Conservation (phyloP, 2,113 vertebrate species). For the Dascyllus trimaculatus region DNA sequence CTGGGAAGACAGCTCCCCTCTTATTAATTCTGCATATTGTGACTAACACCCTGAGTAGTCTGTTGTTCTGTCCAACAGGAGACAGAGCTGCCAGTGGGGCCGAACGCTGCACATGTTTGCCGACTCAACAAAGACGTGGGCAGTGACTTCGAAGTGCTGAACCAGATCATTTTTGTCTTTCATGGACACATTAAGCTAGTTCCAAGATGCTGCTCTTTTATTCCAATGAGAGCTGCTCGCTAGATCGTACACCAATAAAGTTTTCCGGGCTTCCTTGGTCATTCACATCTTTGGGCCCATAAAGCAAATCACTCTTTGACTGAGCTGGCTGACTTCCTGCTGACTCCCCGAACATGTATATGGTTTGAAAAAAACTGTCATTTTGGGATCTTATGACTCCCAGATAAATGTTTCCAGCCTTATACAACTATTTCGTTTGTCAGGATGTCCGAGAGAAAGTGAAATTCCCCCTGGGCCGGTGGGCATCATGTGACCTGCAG, state of each 20-base stretch:
- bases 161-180: neutral
- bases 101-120: neutral
- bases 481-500: too few relatives aligned
- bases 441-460: neutral
- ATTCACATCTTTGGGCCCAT: neutral
- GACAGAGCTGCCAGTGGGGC: too few relatives aligned
- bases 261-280: neutral
- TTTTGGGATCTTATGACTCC: neutral
- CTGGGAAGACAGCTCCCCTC: too few relatives aligned
- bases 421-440: neutral
- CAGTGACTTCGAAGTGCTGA: neutral
- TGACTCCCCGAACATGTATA: too few relatives aligned
- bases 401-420: too few relatives aligned
- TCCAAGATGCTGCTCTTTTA: neutral
- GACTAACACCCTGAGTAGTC: neutral
- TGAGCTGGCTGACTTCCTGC: neutral
- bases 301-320: neutral
- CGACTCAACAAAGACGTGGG: neutral
- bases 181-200: neutral
- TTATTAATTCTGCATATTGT: neutral
- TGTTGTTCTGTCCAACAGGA: neutral
- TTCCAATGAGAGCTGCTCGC: neutral
- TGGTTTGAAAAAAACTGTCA: neutral
- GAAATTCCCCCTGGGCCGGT: too few relatives aligned
- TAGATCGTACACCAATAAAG: neutral